Evolutionary conservation across 2,888 invertebrate genomes (phyloP).

Genomic region (Cheilosia pagana): DNA sequence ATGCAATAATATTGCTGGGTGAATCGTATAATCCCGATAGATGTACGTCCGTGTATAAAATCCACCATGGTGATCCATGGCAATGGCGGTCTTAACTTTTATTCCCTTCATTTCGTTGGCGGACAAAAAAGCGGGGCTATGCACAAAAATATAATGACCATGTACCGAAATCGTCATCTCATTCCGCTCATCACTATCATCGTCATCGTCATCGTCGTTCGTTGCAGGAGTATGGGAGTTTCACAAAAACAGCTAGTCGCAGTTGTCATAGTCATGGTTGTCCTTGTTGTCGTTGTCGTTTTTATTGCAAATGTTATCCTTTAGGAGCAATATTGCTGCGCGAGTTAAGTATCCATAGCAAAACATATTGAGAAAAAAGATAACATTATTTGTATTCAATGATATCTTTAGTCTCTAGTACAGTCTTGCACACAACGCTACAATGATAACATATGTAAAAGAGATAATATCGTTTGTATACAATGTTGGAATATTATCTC

Average conservation of each 20-base stretch:
- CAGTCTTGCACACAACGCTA: no score
- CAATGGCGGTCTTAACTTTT: slow-evolving; percentile 56
- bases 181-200: slow-evolving; percentile 57
- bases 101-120: slow-evolving; percentile 49
- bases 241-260: slow-evolving; percentile 2
- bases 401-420: no score
- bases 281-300: slow-evolving; percentile 53
- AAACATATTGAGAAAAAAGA: no score
- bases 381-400: no score
- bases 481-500: no score
- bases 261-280: neutral
- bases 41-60: slow-evolving; percentile 50
- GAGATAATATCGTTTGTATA: no score
- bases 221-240: neutral
- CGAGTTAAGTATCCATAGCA: no score
- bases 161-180: slow-evolving; percentile 64
- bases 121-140: neutral
- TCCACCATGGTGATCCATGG: slow-evolving; percentile 37
- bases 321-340: slow-evolving; percentile 63
- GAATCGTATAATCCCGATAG: slow-evolving; percentile 60
- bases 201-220: slow-evolving; percentile 18
- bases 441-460: no score
- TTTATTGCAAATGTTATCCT: slow-evolving; percentile 72
- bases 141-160: slow-evolving; percentile 63
- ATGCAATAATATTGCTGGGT: slow-evolving; percentile 65